Base-by-base conservation (phyloP, 2,797 vertebrate species). In the Myoxocephalus aenaeus region DNA sequence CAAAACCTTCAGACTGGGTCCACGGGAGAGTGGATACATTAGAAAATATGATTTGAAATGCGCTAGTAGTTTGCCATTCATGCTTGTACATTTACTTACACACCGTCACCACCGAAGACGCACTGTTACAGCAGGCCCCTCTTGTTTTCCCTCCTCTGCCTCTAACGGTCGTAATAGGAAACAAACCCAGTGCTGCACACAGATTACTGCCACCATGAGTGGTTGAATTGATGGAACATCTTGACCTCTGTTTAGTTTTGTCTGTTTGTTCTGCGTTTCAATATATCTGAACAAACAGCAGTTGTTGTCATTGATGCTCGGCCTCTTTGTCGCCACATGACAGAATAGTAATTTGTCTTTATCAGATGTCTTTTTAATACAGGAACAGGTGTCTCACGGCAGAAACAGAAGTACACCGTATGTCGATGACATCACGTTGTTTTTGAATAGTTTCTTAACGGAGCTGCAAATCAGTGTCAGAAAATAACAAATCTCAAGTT, bases 221-320 rank as follows among this genome's bases (percentile, higher is more conserved):
- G 74, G 51, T 14, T 63, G 22, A 20, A 50, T n/a, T 34, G 64
- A 77, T n/a, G 9, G 29, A 66, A 46, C 44, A 38, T 65, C 15
- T n/a, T n/a, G n/a, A 48, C n/a, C 14, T 61, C 40, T 56, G 65
- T n/a, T 27, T 44, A 27, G 25, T 14, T 65, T 15, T 25, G 29
- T 61, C 36, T 54, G 5, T 48, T 70, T 59, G 9, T 59, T 36
- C 56, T 50, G 27, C 32, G 27, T 36, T 34, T 80, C 34, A 15
- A 11, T 44, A 34, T 15, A 51, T 27, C 11, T 29, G 48, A 75
- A 44, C 36, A 40, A 32, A 38, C 59, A 17, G 44, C 3, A 20
- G 58, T 42, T 22, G 10, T 10, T 44, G 56, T 20, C 29, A 66
- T 2, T 67, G 70, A 57, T 51, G 65, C 29, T 15, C 29, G 2